Evolutionary conservation across 2,888 invertebrate species (phyloP).

Genomic region (Chrysolina americana): DNA sequence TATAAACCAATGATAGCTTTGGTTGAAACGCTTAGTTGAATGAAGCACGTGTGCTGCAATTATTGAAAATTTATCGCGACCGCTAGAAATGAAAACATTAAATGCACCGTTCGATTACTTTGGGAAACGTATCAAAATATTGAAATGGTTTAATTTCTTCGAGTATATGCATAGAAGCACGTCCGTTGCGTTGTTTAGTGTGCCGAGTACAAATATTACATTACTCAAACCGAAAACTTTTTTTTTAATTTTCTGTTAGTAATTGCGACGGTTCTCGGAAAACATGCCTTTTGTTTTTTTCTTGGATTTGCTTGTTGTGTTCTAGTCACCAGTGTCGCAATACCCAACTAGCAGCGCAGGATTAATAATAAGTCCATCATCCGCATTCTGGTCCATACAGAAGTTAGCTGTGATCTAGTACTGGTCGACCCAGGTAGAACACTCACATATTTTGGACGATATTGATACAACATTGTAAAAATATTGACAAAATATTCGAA

Average conservation of each 20-base stretch:
- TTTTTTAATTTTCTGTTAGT: background rate
- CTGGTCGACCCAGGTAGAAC: too few species aligned
- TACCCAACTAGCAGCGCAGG: too few species aligned
- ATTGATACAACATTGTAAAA: too few species aligned
- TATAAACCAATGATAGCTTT: constrained; percentile 12
- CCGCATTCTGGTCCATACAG: too few species aligned
- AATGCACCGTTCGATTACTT: constrained; percentile 19
- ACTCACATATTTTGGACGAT: too few species aligned
- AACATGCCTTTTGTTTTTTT: background rate
- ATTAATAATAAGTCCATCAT: too few species aligned
- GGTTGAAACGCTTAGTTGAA: background rate
- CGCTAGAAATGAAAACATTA: constrained; percentile 18
- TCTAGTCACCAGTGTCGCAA: too few species aligned
- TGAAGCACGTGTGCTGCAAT: constrained; percentile 1
- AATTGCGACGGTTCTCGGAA: background rate
- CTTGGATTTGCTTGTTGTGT: background rate
- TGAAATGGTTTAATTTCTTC: constrained; percentile 63
- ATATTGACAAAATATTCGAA: too few species aligned
- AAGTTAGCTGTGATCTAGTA: too few species aligned
- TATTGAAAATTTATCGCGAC: constrained; percentile 14
- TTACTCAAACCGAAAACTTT: constrained; percentile 48
- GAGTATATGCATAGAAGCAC: constrained; percentile 61
- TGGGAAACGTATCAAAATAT: constrained; percentile 51
- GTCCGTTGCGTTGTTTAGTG: constrained; percentile 59
- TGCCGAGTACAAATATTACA: constrained; percentile 57